Percentiles rank a stretch among this genome's conserved stretches.
These are phyloP conservation scores for Eidolon dupreanum DNA, from an alignment of 2,797 vertebrate genomes.

Conservation along the genomic window DNA sequence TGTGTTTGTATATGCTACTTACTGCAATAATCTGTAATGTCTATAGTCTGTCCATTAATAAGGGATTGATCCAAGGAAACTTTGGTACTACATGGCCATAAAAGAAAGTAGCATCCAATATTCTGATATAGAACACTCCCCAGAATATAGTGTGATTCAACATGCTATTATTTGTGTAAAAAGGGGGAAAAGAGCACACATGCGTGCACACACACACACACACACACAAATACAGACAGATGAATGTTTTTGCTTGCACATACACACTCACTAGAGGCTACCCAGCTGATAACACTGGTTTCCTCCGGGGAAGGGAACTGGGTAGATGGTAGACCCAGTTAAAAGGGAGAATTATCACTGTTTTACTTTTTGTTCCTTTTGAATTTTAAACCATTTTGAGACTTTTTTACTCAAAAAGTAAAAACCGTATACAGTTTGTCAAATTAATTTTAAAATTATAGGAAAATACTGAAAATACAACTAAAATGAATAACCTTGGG, in stretches of 20 bases:
- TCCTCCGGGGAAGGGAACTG: not conserved
- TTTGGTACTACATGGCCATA: not conserved
- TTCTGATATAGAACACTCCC: not conserved
- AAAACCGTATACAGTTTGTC: not conserved
- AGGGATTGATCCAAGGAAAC: not conserved
- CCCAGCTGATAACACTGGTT: not conserved
- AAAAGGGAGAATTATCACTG: not conserved
- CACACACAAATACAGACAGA: no score
- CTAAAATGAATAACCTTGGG: not conserved
- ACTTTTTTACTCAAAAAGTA: not conserved
- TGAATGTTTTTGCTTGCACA: not conserved
- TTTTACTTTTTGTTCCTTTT: not conserved
- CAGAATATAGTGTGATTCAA: not conserved
- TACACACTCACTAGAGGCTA: not conserved
- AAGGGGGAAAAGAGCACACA: not conserved
- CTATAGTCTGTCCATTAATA: not conserved
- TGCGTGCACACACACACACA: not conserved
- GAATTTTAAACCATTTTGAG: slow-evolving; percentile 38
- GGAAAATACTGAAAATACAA: not conserved
- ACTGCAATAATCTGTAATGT: not conserved
- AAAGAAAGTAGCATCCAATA: not conserved
- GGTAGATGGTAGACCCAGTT: no score
- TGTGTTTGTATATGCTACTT: not conserved
- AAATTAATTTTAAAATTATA: not conserved
- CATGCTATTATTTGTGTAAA: not conserved